Evolutionary conservation across 2,888 invertebrate genomes (phyloP), one percentile per base, ranked within the genome.

Genomic region (Plemyria rubiginata): DNA sequence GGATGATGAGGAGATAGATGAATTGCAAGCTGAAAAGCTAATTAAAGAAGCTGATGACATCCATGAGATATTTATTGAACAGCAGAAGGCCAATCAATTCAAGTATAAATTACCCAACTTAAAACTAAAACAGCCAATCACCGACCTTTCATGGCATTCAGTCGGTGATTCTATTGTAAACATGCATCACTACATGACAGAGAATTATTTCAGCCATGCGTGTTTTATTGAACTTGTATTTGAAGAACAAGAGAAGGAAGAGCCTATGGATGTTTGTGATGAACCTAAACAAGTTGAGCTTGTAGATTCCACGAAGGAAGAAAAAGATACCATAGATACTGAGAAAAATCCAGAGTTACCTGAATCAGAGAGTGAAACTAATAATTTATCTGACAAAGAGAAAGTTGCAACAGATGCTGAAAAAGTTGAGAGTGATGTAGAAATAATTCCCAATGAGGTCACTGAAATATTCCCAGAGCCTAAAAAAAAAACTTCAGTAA

Each of bases 111-210:
- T 95, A 54, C 93, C 94, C 15, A 86, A 94, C 63, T 87, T 96
- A 60, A 90, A 93, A 54, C 80, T 96, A 68, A 93, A 93, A 51
- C 94, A 94, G 74, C 94, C 94, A 8, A 88, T 96, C 59, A 86
- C 92, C 40, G 91, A 92, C 45, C 90, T 93, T 52, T 94, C 94
- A 45, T 96, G 96, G 96, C 73, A 93, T 13, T 93, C 95, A 53
- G 86, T 96, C 36, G 96, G 96, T 7, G 93, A 94, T 66, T 94
- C 95, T 58, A 84, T 96, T 54, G 87, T 94, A 1, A 92, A 94
- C 65, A 94, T 96, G 87, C 95, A 96, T 80, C 89, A 94, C 51
- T 94, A 95, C 75, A 94, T 96, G 71, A 86, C 92, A 8, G 94
- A 95, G 66, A 93, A 94, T 76, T 88, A 88, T 80, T 90, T 93